Percentiles rank a stretch among this genome's conserved stretches.
These are phyloP conservation scores for Capricornis sumatraensis DNA, from an alignment of 2,113 vertebrate species.

Conservation along the genomic window DNA sequence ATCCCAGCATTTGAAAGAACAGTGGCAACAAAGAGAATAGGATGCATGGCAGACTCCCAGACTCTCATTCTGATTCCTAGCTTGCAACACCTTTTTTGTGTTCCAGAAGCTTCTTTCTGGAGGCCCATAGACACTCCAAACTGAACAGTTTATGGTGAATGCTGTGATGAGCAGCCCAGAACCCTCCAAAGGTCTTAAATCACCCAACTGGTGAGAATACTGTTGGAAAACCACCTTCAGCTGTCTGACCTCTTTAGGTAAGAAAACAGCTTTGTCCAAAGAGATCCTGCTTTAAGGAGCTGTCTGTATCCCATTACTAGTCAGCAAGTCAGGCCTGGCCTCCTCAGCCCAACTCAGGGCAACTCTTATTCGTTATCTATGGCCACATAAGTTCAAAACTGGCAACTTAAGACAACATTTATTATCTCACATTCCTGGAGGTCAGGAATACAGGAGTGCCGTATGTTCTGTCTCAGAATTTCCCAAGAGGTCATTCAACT, in stretches of 20 bases:
- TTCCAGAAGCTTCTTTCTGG: background rate
- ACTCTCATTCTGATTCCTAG: background rate
- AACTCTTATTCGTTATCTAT: background rate
- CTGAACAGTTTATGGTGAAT: background rate
- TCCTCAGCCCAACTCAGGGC: background rate
- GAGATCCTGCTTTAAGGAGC: background rate
- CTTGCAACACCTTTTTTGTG: background rate
- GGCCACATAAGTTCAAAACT: background rate
- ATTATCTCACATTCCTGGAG: background rate
- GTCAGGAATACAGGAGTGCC: background rate
- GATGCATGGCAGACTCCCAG: background rate
- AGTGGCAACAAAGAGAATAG: background rate
- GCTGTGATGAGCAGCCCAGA: background rate
- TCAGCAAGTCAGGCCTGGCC: background rate
- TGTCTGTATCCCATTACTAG: background rate
- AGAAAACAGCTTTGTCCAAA: background rate
- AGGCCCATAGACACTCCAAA: background rate
- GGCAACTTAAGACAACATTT: background rate
- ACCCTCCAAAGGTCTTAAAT: background rate
- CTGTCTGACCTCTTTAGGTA: background rate
- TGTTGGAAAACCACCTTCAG: background rate
- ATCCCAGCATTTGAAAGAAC: background rate
- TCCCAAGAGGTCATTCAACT: background rate
- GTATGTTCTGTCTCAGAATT: background rate
- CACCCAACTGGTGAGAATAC: background rate